phyloP scores from a whole-genome alignment of 2,888 invertebrate genomes.

The Gymnoscelis rufifasciata region DNA sequence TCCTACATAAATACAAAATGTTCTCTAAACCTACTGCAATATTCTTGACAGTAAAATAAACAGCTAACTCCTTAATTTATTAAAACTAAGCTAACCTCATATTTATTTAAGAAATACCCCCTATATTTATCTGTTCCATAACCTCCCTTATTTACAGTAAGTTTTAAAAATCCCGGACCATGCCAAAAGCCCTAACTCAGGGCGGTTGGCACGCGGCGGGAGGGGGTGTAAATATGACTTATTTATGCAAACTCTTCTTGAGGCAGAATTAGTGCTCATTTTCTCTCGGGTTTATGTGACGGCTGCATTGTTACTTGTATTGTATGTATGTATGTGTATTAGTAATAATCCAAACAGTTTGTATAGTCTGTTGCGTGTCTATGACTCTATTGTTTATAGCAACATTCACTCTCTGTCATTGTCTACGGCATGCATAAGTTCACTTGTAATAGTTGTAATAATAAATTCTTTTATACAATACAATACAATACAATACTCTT shows the following conservation, averaged over 20 bases:
- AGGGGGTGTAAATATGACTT: conserved; percentile 74
- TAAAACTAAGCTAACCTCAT: not conserved
- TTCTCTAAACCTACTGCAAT: too few relatives aligned
- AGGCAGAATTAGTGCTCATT: conserved; percentile 72
- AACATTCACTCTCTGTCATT: too few relatives aligned
- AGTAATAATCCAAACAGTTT: too few relatives aligned
- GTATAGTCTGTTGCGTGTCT: too few relatives aligned
- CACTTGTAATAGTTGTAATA: too few relatives aligned
- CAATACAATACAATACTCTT: too few relatives aligned
- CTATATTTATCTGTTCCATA: conserved; percentile 3
- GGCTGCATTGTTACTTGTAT: not conserved
- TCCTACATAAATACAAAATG: too few relatives aligned
- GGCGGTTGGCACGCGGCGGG: conserved; percentile 48
- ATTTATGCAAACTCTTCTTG: conserved; percentile 70
- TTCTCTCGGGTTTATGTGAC: conserved; percentile 64
- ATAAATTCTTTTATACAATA: too few relatives aligned
- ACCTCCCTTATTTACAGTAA: conserved; percentile 4
- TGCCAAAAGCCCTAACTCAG: conserved; percentile 22
- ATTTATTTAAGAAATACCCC: conserved; percentile 3
- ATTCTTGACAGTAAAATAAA: too few relatives aligned
- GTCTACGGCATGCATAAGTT: too few relatives aligned
- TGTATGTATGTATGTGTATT: too few relatives aligned
- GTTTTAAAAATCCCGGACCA: conserved; percentile 17
- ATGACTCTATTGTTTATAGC: too few relatives aligned
- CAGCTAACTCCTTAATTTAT: not conserved